phyloP scores from a whole-genome alignment of 2,888 invertebrate species.

The Podotricha telesiphe region DNA sequence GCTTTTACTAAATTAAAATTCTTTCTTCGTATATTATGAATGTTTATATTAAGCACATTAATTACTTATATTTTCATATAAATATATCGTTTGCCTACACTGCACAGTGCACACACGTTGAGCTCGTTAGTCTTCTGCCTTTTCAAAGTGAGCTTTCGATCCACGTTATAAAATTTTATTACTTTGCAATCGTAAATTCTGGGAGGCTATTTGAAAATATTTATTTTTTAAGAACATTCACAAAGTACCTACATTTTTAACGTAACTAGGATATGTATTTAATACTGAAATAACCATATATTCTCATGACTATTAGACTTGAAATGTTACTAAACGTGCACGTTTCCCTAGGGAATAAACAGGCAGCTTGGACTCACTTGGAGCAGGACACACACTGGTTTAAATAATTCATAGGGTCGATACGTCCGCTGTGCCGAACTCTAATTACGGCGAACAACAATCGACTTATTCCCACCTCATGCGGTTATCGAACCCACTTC shows the following conservation, averaged over 20 bases:
- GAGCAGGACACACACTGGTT: constrained; percentile 55
- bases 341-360: constrained; percentile 69
- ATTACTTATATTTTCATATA: background rate
- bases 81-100: background rate
- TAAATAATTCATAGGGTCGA: constrained; percentile 74
- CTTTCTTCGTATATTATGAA: constrained; percentile 2
- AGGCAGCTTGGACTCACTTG: constrained; percentile 66
- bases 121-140: background rate
- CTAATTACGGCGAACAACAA: constrained; percentile 65
- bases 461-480: constrained; percentile 68
- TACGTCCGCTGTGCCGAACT: constrained; percentile 60
- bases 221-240: background rate
- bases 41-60: background rate
- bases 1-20: constrained; percentile 28
- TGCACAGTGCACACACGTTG: background rate
- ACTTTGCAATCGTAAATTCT: background rate
- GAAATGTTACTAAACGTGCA: constrained; percentile 13
- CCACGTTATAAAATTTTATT: background rate
- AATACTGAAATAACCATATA: background rate
- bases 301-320: background rate
- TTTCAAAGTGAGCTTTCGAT: background rate
- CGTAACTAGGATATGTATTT: no score
- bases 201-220: background rate
- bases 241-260: background rate
- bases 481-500: constrained; percentile 71